These are phyloP conservation scores for Lampris megalopsis DNA, from an alignment of 2,113 vertebrate genomes.

Conservation along the genomic window DNA sequence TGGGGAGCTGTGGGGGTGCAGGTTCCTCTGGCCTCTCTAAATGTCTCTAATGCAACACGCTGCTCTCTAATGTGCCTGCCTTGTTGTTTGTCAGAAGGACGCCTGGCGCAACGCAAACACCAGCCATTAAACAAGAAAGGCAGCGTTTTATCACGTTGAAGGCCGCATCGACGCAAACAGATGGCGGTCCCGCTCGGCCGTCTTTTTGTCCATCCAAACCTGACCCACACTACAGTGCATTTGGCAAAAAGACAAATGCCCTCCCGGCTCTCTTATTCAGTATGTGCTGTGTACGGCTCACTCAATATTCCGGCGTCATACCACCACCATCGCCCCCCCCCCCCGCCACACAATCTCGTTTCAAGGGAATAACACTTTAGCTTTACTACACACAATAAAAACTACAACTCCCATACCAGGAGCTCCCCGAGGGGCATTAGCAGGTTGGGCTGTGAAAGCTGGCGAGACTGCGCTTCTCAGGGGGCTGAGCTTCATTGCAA, in stretches of 20 bases:
- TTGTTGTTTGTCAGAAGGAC: slow-evolving; percentile 66
- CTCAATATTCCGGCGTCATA: slow-evolving; percentile 43
- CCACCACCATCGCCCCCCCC: neutral
- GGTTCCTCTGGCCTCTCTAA: slow-evolving; percentile 56
- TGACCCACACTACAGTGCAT: slow-evolving; percentile 40
- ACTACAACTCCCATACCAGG: slow-evolving; percentile 63
- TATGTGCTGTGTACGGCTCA: slow-evolving; percentile 5
- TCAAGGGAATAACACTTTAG: slow-evolving; percentile 63
- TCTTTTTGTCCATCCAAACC: slow-evolving; percentile 47
- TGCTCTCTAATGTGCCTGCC: slow-evolving; percentile 32
- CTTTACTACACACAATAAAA: slow-evolving; percentile 69
- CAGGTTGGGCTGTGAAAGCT: slow-evolving; percentile 62
- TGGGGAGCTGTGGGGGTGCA: slow-evolving; percentile 52
- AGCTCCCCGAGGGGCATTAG: slow-evolving; percentile 64
- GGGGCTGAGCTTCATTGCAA: slow-evolving; percentile 71
- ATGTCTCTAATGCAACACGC: slow-evolving; percentile 59
- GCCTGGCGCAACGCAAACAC: slow-evolving; percentile 32
- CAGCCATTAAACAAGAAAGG: slow-evolving; percentile 52
- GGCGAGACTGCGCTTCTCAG: slow-evolving; percentile 73
- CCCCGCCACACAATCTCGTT: slow-evolving; percentile 47
- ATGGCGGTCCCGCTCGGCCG: slow-evolving; percentile 36
- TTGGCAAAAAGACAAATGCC: slow-evolving; percentile 39
- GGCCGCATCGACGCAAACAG: slow-evolving; percentile 44
- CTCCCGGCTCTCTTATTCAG: slow-evolving; percentile 38
- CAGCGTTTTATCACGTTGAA: slow-evolving; percentile 54